Evolutionary conservation across 2,113 vertebrate genomes (phyloP), one percentile per base, ranked within the genome.

Genomic region (Nothobranchius furzeri): DNA sequence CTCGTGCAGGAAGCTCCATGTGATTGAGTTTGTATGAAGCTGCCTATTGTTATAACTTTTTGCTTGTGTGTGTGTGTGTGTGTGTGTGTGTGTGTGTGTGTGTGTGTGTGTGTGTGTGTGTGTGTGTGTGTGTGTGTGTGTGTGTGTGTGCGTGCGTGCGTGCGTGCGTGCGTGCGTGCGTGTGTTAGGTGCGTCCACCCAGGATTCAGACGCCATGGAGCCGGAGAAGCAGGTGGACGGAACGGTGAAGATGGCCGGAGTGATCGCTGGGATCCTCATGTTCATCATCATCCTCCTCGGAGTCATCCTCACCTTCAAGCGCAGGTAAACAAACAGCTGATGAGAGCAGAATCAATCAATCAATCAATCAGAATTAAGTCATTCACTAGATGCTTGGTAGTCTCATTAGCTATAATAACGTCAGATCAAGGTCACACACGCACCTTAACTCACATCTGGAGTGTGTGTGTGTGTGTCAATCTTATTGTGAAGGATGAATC

Each of bases 271-370:
- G 8, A 95, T 98, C 60, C 93, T 99, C 73, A 97, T 99, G 96
- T 98, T 98, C 88, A 92, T 98, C 82, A 97, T 99, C 80, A 98
- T 99, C 81, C 95, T 99, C 43, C 85, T 99, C 61, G 97, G 97
- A 0, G 94, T 96, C 37, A 94, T 97, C 84, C 96, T 99, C 54
- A 96, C 96, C 74, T 98, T 99, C 90, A 99, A 99, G 81, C 95
- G 96, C 90, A 97, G 96, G 97, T 99, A 92, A 37, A 1, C 3
- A 60, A 73, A 25, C 17, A 40, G 37, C 37, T 40, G 37, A 40
- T 40, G 36, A 37, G 36, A 40, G 37, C 37, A 40, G 3, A 30
- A 30, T 30, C 4, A 30, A 3, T 30, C 4, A 30, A 30, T 30
- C 30, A 30, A 4, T 30, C 30, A 30, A 30, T 30, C 30, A 30